Percentiles rank a stretch among this genome's conserved stretches.
Conservation (phyloP, 2,113 vertebrate species). For the Gavialis gangeticus region DNA sequence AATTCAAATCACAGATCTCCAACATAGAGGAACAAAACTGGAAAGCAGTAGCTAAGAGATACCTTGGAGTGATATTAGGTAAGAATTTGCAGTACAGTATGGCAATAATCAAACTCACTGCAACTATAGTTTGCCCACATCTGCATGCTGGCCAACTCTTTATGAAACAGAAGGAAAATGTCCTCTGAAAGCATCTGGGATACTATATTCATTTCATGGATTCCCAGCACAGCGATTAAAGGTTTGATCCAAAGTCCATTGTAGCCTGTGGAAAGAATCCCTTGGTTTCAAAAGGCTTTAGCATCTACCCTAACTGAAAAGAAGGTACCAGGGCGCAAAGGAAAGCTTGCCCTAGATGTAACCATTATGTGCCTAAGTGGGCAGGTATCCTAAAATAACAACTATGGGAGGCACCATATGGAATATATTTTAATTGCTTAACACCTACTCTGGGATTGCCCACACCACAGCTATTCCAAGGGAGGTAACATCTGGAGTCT, state of each 20-base stretch:
- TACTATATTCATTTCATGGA: background rate
- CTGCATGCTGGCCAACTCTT: background rate
- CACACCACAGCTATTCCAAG: accelerated
- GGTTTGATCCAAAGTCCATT: background rate
- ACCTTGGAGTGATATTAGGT: accelerated
- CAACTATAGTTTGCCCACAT: background rate
- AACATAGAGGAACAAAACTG: accelerated
- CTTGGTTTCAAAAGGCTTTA: background rate
- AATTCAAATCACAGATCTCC: background rate
- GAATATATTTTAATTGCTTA: too few species aligned
- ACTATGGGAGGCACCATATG: too few species aligned
- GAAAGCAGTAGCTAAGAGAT: background rate
- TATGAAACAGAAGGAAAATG: background rate
- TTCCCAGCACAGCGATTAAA: background rate
- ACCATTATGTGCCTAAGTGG: background rate
- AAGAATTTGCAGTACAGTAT: accelerated
- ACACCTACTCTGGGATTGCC: background rate
- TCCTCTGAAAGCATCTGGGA: background rate
- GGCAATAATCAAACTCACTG: accelerated
- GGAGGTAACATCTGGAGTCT: too few species aligned
- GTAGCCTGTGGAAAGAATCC: background rate
- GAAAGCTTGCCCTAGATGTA: background rate
- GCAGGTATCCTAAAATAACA: background rate
- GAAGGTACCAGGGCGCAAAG: background rate
- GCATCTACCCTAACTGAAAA: background rate